phyloP scores from a whole-genome alignment of 1,140 invertebrate genomes.

The Drosophila sp. region DNA sequence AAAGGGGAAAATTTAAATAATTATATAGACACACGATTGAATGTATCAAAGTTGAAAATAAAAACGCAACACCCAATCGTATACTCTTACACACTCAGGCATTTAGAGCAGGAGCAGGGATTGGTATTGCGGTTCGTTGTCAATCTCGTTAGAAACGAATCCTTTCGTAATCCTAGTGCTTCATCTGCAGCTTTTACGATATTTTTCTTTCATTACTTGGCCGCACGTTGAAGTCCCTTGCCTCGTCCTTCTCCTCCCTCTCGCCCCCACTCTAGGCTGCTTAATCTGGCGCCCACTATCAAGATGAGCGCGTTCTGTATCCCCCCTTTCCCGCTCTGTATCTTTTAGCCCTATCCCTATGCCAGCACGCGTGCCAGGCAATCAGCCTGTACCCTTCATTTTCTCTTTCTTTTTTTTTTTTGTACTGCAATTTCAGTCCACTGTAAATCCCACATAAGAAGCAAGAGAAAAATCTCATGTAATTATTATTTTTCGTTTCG shows the following conservation, averaged over 20 bases:
- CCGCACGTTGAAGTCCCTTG: conserved; percentile 38
- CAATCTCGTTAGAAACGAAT: conserved; percentile 81
- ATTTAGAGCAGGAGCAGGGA: conserved; percentile 23
- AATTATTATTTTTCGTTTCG: conserved; percentile 21
- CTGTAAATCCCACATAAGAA: conserved; percentile 74
- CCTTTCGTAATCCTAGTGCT: conserved; percentile 80
- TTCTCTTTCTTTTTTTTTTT: conserved; percentile 2
- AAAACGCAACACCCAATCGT: conserved; percentile 58
- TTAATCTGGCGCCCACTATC: conserved; percentile 76
- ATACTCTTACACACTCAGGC: conserved; percentile 9
- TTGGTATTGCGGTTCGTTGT: conserved; percentile 75
- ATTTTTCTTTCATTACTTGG: conserved; percentile 48
- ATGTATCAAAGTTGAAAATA: conserved; percentile 35
- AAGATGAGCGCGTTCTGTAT: conserved; percentile 52
- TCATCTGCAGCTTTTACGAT: conserved; percentile 68
- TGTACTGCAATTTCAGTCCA: conserved; percentile 66
- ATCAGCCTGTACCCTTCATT: conserved; percentile 49
- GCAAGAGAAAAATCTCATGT: conserved; percentile 57
- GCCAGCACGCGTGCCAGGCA: conserved; percentile 23
- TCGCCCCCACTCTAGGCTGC: conserved; percentile 63
- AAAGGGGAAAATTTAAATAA: no score
- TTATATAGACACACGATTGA: not conserved
- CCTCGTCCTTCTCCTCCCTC: not conserved
- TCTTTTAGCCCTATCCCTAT: not conserved
- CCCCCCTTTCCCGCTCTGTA: not conserved